Base-by-base conservation (phyloP, 2,888 invertebrate species). In the Phortica okadai region DNA sequence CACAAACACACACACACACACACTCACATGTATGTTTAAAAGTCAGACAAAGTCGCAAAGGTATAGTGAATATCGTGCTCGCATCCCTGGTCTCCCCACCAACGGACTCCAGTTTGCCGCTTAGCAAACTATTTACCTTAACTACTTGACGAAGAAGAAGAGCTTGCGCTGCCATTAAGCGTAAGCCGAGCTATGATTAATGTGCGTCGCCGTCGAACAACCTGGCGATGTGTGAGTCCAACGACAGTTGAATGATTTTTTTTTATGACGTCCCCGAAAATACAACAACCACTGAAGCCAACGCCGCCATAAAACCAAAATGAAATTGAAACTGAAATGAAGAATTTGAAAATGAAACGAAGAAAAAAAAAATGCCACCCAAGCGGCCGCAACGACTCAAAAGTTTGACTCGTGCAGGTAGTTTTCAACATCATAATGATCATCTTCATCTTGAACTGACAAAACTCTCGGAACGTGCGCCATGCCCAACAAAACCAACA, bases 171-270 rank as follows among this genome's bases (percentile, higher is more conserved):
- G 70, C 70, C 70, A 72, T 54, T 44, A 72, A 54, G 70, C 33
- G 62, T 21, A 62, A 25, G 62, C 25, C 5, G 41, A 56, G 73
- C 73, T 80, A 76, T 76, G 42, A 58, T 75, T 76, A 72, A 72
- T 41, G 66, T 74, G 79, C 74, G 83, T 21, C 16, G 16, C 10
- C 62, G 62, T 25, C 25, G 62, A 21, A 33, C 33, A 25, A 21
- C 6, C 62, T 21, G 25, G 81, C 88, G 81, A 84, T 85, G 89
- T 88, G 89, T 88, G 87, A 88, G 87, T 89, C 89, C 88, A 82
- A 82, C 72, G 78, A 76, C 79, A 76, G 79, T 74, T 77, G 80
- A 82, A 82, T 81, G 82, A 69, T 69, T 56, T 25, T 62, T 62
- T 72, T 72, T 54, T 76, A 74, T 66, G 66, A 14, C 41, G 50